phyloP scores from a whole-genome alignment of 2,888 invertebrate genomes.

The Monochamus alternatus region DNA sequence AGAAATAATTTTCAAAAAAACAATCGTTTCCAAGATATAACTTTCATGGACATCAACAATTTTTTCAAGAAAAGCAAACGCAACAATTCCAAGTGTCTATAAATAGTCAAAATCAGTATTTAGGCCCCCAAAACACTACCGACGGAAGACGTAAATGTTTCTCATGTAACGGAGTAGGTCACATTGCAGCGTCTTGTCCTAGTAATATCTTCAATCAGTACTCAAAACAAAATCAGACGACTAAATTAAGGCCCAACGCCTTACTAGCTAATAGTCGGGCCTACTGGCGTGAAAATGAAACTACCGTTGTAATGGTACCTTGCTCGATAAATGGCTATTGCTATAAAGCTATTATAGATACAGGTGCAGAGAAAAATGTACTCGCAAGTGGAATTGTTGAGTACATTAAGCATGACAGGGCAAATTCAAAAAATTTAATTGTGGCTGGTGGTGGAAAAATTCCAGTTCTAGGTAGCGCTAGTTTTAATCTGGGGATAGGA shows the following conservation, averaged over 20 bases:
- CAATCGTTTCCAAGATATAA: too few relatives aligned
- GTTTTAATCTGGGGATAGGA: background rate
- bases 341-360: background rate
- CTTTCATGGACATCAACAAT: too few relatives aligned
- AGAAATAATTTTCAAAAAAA: too few relatives aligned
- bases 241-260: conserved; percentile 14
- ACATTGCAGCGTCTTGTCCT: conserved; percentile 14
- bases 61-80: too few relatives aligned
- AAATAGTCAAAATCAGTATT: too few relatives aligned
- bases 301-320: background rate
- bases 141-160: conserved; percentile 26
- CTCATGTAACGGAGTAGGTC: conserved; percentile 26
- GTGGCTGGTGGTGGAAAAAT: background rate
- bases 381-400: background rate
- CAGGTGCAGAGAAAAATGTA: conserved; percentile 11
- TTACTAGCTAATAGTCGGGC: conserved; percentile 15
- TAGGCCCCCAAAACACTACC: conserved; percentile 22
- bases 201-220: background rate
- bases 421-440: background rate
- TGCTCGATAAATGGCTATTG: background rate
- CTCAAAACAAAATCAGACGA: conserved; percentile 24
- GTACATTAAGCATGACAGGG: background rate
- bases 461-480: background rate
- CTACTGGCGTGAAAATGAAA: background rate
- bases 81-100: too few relatives aligned